These are phyloP conservation scores for Bombus polaris DNA, from an alignment of 1,140 invertebrate genomes.

Conservation along the genomic window DNA sequence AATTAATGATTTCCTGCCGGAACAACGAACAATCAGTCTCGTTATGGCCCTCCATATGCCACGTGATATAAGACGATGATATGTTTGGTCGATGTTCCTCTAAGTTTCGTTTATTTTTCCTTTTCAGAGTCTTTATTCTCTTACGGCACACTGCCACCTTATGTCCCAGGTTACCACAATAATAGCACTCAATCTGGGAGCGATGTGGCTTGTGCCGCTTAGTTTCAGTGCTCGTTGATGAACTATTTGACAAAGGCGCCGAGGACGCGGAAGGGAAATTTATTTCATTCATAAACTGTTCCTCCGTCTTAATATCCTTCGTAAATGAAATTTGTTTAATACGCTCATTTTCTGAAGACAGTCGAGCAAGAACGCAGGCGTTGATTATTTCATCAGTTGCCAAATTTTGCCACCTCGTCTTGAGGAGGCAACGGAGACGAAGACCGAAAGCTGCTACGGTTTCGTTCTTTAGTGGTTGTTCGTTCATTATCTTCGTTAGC, in stretches of 20 bases:
- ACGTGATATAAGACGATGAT: too few species aligned
- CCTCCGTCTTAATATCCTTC: rapidly evolving
- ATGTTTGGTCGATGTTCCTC: rapidly evolving
- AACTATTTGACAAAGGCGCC: rapidly evolving
- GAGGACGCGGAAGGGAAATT: rapidly evolving
- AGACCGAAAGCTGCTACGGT: rapidly evolving
- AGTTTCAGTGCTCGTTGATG: rapidly evolving
- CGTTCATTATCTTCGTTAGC: too few species aligned
- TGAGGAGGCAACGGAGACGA: rapidly evolving
- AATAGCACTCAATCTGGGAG: too few species aligned
- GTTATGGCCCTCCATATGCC: rapidly evolving
- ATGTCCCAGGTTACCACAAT: too few species aligned
- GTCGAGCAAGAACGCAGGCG: too few species aligned
- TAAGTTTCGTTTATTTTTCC: rapidly evolving
- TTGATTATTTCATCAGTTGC: rapidly evolving
- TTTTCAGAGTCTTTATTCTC: rapidly evolving
- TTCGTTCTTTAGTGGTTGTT: too few species aligned
- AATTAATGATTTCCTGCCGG: too few species aligned
- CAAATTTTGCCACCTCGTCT: rapidly evolving
- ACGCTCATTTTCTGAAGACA: rapidly evolving
- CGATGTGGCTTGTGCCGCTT: rapidly evolving
- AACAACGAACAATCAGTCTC: rapidly evolving
- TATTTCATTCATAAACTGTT: too few species aligned
- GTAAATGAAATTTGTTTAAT: rapidly evolving
- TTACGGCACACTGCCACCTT: too few species aligned